Conservation (phyloP, 1,140 invertebrate genomes). For the Drosophila tani region DNA sequence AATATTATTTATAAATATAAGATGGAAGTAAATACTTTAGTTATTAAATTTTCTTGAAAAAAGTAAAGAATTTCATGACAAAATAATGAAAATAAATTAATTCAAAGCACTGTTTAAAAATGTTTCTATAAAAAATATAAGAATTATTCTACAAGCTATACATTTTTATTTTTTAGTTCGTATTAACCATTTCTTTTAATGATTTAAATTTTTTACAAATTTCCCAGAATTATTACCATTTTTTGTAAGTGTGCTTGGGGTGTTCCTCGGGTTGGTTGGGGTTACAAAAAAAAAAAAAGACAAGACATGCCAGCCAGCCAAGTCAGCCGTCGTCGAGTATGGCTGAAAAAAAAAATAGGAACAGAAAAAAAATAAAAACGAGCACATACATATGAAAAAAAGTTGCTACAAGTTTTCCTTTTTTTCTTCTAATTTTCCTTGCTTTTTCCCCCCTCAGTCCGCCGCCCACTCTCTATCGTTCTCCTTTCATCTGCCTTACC, state of each 20-base stretch:
- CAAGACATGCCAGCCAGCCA: slow-evolving; percentile 65
- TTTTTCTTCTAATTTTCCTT: slow-evolving; percentile 58
- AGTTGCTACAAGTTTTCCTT: slow-evolving; percentile 65
- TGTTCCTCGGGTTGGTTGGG: neutral
- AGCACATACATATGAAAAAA: slow-evolving; percentile 46
- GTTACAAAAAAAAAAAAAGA: slow-evolving; percentile 36
- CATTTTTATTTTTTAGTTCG: no score
- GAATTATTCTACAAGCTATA: no score
- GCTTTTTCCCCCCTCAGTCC: slow-evolving; percentile 19
- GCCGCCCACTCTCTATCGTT: neutral
- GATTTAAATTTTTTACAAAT: no score
- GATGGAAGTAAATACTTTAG: neutral
- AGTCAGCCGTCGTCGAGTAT: slow-evolving; percentile 49
- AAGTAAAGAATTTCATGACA: neutral
- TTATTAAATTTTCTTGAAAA: neutral
- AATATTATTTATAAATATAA: neutral
- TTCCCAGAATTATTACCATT: neutral
- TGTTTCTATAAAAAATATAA: no score
- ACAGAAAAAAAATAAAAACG: slow-evolving; percentile 13
- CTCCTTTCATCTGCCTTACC: slow-evolving; percentile 11
- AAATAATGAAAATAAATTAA: neutral
- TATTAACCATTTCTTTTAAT: no score
- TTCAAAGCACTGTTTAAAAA: neutral
- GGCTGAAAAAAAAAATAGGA: slow-evolving; percentile 25
- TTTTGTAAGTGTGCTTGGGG: neutral